Conservation (phyloP, 2,113 vertebrate species). For the Callospermophilus lateralis region DNA sequence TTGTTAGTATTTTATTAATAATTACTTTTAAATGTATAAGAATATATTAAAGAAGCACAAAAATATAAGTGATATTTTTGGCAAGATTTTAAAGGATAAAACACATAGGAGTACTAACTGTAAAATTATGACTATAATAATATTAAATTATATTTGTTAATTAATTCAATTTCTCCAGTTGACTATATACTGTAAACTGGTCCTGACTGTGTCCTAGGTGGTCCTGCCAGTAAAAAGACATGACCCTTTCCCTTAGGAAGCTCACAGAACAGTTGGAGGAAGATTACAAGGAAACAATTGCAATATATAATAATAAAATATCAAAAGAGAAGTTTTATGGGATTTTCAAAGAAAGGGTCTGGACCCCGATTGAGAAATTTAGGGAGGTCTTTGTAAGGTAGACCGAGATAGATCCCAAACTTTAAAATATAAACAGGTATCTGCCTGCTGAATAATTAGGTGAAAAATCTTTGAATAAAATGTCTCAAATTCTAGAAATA, state of each 20-base stretch:
- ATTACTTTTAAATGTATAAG: not conserved
- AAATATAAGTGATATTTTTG: not conserved
- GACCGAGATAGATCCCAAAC: not conserved
- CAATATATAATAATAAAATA: not conserved
- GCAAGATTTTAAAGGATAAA: slow-evolving; percentile 7
- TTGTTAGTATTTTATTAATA: slow-evolving; percentile 7
- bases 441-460: slow-evolving; percentile 26
- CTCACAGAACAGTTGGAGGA: not conserved
- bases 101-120: not conserved
- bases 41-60: not conserved
- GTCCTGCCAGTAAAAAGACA: not conserved
- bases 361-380: not conserved
- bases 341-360: not conserved
- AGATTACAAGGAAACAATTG: not conserved
- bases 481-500: not conserved
- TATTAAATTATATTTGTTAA: not conserved
- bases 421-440: slow-evolving; percentile 8
- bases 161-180: not conserved
- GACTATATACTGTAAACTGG: not conserved
- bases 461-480: not conserved
- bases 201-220: not conserved
- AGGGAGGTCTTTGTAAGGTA: not conserved
- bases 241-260: not conserved
- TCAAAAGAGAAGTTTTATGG: not conserved
- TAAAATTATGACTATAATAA: not conserved